Evolutionary conservation across 2,888 invertebrate genomes (phyloP).

Genomic region (Piscicola geometra): DNA sequence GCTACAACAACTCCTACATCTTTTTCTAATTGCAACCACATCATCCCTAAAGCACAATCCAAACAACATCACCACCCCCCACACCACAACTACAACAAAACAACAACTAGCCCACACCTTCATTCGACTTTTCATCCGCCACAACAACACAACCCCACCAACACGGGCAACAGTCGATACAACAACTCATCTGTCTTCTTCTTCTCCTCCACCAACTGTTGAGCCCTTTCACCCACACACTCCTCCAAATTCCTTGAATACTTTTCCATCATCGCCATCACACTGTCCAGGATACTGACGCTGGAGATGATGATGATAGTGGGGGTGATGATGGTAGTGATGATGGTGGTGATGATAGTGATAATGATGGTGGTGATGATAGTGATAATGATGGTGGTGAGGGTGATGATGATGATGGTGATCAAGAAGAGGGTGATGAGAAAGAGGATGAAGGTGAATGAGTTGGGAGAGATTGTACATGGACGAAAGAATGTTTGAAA

Average conservation of each 20-base stretch:
- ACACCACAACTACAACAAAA: background rate
- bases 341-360: background rate
- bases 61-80: background rate
- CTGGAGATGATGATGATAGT: background rate
- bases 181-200: slow-evolving; percentile 51
- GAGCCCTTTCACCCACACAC: slow-evolving; percentile 50
- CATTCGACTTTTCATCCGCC: no score
- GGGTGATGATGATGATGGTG: no score
- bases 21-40: no score
- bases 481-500: no score
- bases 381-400: no score
- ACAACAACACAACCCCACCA: slow-evolving; percentile 29
- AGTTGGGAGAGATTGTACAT: no score
- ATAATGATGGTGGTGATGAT: background rate
- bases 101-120: background rate
- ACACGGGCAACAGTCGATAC: slow-evolving; percentile 52
- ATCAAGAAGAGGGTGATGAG: no score
- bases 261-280: slow-evolving; percentile 48
- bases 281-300: slow-evolving; percentile 41
- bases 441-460: no score
- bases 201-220: slow-evolving; percentile 51
- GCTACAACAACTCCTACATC: no score
- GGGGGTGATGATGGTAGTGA: background rate
- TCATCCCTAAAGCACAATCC: no score
- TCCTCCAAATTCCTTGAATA: slow-evolving; percentile 52